Evolutionary conservation across 2,888 invertebrate species (phyloP), one percentile per base, ranked within the genome.

Genomic region (Neocrepidodera transversa): DNA sequence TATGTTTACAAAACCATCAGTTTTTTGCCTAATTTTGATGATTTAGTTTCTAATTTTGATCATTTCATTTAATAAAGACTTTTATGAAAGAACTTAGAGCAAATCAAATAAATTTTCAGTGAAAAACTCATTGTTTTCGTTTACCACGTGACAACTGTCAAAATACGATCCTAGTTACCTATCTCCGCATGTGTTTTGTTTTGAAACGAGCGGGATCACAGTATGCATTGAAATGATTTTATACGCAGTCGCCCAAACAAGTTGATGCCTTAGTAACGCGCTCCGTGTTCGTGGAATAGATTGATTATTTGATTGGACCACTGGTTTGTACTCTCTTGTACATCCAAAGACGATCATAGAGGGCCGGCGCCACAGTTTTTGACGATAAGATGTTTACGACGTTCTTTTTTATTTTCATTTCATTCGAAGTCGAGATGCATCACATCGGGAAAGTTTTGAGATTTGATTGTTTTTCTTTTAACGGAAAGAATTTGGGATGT

Each of bases 141-240:
- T 60, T 60, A 74, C 74, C 78, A 78, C 78, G 78, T 78, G 79
- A 79, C 79, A 78, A 78, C 78, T 79, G 79, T 79, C 80, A 79
- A 45, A 79, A 78, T 73, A 72, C 75, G 75, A 78, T 78, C 77
- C n/a, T 77, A 75, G 77, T 78, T 78, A 77, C 78, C 78, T 79
- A 78, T 78, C 77, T 77, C 76, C 76, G 78, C 79, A 79, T 79
- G 78, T 79, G 80, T 79, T 80, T 80, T 80, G 79, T 80, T 80
- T 80, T 79, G 79, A 79, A 79, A 78, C 78, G 77, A 78, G 78
- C 78, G 78, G 78, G 76, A 78, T 78, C 76, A 75, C 77, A 74
- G 75, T 77, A 74, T 78, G 79, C 79, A 79, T 79, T 79, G 77
- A 78, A 80, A 79, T 79, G 76, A 78, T 77, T 79, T 76, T 78